A percentile compares a stretch with the other conserved stretches of the same genome.
phyloP scores from a whole-genome alignment of 2,113 vertebrate species.

The Menura novaehollandiae region DNA sequence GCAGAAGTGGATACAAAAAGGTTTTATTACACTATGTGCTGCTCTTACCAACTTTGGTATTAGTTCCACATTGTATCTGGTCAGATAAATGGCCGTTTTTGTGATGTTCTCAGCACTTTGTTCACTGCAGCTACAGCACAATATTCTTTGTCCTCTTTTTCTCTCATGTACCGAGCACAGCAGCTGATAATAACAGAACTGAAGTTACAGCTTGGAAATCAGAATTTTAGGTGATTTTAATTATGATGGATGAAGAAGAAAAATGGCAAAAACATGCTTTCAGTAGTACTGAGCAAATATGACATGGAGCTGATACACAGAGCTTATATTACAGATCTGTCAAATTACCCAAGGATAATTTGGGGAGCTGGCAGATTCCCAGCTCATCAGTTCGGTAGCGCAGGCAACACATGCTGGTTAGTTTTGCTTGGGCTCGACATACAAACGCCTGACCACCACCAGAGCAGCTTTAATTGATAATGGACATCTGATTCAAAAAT shows the following conservation, averaged over 20 bases:
- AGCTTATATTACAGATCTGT: conserved; percentile 59
- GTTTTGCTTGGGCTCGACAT: conserved; percentile 18
- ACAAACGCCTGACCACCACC: conserved; percentile 28
- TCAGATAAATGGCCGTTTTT: conserved; percentile 8
- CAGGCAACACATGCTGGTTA: not conserved
- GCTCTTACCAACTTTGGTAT: not conserved
- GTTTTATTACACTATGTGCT: conserved; percentile 14
- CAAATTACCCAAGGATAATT: conserved; percentile 41
- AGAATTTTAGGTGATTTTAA: conserved; percentile 48
- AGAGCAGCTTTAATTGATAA: conserved; percentile 59
- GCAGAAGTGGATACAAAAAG: not conserved
- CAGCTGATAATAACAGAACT: conserved; percentile 6
- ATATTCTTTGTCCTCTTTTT: not conserved
- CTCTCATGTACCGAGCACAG: not conserved
- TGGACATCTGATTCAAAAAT: conserved; percentile 42
- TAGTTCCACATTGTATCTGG: conserved; percentile 10
- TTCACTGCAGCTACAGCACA: not conserved
- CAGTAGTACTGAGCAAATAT: conserved; percentile 27
- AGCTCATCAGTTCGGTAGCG: conserved; percentile 29
- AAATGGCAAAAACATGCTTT: conserved; percentile 47
- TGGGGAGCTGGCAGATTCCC: conserved; percentile 40
- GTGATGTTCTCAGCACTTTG: not conserved
- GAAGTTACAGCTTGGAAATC: conserved; percentile 26
- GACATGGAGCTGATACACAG: conserved; percentile 7
- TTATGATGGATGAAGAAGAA: conserved; percentile 50